Evolutionary conservation across 2,113 vertebrate genomes (phyloP).

Genomic region (Myrmophylax atrothorax): DNA sequence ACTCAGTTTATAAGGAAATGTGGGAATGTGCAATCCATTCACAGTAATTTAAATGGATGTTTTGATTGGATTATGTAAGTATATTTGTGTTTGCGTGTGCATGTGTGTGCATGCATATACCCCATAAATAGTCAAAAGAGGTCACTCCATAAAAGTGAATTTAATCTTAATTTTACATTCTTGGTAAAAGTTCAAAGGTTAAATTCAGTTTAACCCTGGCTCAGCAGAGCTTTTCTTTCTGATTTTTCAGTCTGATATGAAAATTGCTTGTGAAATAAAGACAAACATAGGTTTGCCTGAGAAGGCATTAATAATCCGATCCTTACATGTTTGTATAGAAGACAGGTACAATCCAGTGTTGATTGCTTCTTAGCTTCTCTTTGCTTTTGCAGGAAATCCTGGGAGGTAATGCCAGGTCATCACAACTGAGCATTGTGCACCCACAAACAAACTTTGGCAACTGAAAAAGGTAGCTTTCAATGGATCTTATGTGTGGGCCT

Average conservation of each 20-base stretch:
- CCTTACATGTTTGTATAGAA: conserved; percentile 74
- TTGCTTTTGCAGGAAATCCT: conserved; percentile 71
- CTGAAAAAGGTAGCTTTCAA: neutral
- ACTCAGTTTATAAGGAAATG: conserved; percentile 7
- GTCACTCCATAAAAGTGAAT: conserved; percentile 49
- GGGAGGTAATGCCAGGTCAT: conserved; percentile 17
- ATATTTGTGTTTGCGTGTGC: conserved; percentile 19
- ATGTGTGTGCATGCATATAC: neutral
- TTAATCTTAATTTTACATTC: conserved; percentile 60
- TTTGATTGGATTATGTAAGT: conserved; percentile 49
- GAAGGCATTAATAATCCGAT: conserved; percentile 77
- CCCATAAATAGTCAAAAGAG: conserved; percentile 40
- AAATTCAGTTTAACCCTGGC: conserved; percentile 65
- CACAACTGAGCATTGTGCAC: neutral
- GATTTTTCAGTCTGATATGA: conserved; percentile 56
- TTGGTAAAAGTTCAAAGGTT: conserved; percentile 63
- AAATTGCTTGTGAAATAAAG: conserved; percentile 78
- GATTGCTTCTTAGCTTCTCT: conserved; percentile 70
- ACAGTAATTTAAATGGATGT: conserved; percentile 29
- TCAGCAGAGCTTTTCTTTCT: conserved; percentile 25
- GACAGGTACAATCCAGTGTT: conserved; percentile 69
- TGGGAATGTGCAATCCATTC: conserved; percentile 8
- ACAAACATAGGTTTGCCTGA: conserved; percentile 67
- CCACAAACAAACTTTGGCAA: conserved; percentile 5
- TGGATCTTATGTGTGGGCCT: neutral